These are phyloP conservation scores for Vespertilio murinus DNA, from an alignment of 2,797 vertebrate genomes.

Conservation along the genomic window DNA sequence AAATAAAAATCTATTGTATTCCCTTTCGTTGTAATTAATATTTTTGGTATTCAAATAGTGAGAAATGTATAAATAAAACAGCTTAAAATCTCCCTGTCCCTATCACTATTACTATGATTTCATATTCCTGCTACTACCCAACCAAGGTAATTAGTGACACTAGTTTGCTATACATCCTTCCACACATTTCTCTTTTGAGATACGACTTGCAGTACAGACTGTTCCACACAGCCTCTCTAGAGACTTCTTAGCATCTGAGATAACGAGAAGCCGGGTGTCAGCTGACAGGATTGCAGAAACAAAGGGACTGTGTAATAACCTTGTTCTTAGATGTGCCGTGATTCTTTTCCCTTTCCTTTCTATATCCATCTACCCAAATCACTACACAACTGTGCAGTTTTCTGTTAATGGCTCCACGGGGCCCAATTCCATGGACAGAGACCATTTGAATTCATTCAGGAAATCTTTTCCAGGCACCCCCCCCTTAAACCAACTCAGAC, in stretches of 20 bases:
- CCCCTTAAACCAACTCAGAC: conserved; percentile 52
- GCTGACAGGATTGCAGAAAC: background rate
- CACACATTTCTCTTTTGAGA: background rate
- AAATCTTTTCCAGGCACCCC: conserved; percentile 62
- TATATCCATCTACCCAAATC: conserved; percentile 62
- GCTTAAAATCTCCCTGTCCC: background rate
- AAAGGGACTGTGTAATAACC: background rate
- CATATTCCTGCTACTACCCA: background rate
- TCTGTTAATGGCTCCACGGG: conserved; percentile 63
- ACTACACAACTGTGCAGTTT: conserved; percentile 22
- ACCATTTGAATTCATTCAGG: conserved; percentile 69
- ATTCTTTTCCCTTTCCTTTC: conserved; percentile 49
- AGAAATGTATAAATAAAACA: background rate
- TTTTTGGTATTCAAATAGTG: background rate
- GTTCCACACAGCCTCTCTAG: background rate
- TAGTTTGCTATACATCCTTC: background rate
- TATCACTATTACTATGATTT: background rate
- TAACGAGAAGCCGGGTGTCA: conserved; percentile 46
- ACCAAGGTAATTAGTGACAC: background rate
- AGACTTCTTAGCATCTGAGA: conserved; percentile 16
- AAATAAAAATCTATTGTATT: background rate
- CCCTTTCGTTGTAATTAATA: background rate
- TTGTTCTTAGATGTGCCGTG: conserved; percentile 42
- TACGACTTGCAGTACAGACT: background rate
- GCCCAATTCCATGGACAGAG: conserved; percentile 64